phyloP scores from a whole-genome alignment of 2,797 vertebrate genomes.

The Eurystomus glaucurus region DNA sequence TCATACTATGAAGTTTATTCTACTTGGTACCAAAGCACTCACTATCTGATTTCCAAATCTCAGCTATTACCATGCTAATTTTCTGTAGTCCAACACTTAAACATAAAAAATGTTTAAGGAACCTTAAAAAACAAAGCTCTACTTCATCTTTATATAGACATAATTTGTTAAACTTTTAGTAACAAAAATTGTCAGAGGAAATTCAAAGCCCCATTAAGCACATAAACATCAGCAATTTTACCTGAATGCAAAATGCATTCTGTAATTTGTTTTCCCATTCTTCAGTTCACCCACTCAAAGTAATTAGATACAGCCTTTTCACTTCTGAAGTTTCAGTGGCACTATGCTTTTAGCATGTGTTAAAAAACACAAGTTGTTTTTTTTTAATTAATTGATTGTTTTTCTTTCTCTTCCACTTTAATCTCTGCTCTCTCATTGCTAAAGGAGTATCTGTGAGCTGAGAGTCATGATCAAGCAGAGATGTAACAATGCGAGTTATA shows the following conservation, averaged over 20 bases:
- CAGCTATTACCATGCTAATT: not conserved
- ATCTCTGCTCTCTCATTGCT: not conserved
- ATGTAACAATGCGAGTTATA: not conserved
- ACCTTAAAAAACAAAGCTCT: not conserved
- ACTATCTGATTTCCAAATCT: not conserved
- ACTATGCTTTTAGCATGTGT: not conserved
- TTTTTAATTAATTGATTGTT: not conserved
- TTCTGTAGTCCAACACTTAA: not conserved
- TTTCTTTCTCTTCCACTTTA: not conserved
- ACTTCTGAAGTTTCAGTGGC: not conserved
- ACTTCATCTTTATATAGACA: not conserved
- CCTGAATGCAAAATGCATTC: not conserved
- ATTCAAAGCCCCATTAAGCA: not conserved
- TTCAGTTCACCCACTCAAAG: constrained; percentile 20
- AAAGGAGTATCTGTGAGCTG: not conserved
- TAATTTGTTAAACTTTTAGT: constrained; percentile 8
- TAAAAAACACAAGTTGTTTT: not conserved
- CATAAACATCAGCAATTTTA: constrained; percentile 36
- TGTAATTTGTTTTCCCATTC: not conserved
- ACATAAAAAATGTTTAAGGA: not conserved
- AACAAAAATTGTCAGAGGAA: constrained; percentile 22
- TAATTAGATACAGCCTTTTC: constrained; percentile 28
- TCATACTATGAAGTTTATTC: not conserved
- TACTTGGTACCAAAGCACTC: not conserved
- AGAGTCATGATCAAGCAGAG: not conserved